Conservation (phyloP, 2,797 vertebrate species). For the Corythornis leucogaster region DNA sequence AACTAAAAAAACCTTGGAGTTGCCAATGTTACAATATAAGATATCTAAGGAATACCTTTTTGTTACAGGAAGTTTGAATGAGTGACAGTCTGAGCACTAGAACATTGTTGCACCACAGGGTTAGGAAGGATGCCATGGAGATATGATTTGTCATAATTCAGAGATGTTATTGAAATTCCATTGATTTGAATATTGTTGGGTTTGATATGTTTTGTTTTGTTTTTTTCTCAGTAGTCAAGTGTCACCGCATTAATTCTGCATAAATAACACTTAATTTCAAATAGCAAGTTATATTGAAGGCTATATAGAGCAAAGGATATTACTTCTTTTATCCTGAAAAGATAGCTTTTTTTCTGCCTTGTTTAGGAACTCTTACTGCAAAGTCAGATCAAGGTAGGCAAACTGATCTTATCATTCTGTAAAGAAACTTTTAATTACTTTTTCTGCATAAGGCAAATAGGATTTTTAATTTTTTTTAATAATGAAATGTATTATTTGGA, state of each 20-base stretch:
- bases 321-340: background rate
- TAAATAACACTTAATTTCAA: background rate
- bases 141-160: background rate
- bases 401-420: background rate
- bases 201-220: background rate
- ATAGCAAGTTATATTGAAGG: background rate
- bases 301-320: background rate
- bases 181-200: background rate
- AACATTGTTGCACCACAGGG: background rate
- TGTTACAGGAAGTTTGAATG: background rate
- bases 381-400: background rate
- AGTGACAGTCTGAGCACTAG: background rate
- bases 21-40: background rate
- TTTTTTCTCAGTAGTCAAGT: background rate
- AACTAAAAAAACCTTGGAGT: background rate
- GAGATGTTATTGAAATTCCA: background rate
- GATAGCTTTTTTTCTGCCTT: background rate
- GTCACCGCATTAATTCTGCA: background rate
- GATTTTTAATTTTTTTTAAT: no score
- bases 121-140: background rate
- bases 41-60: background rate
- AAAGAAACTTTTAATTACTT: background rate
- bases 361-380: background rate
- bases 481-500: background rate
- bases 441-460: background rate